Conservation (phyloP, 2,797 vertebrate genomes). For the Tokudaia muenninki region DNA sequence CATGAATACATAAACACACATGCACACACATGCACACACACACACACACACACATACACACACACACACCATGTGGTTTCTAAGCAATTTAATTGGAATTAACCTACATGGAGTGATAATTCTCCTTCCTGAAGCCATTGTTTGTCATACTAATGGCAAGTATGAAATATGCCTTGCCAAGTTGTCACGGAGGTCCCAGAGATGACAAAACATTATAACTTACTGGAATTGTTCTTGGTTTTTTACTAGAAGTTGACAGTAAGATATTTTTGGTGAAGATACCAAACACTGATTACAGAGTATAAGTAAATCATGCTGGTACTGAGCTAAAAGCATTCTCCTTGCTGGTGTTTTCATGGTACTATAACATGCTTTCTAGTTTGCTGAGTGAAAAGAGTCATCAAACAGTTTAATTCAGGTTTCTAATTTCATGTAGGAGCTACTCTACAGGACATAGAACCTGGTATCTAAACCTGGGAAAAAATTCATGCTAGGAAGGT, state of each 20-base stretch:
- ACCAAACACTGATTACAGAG: neutral
- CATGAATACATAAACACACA: neutral
- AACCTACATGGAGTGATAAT: neutral
- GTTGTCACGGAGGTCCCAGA: neutral
- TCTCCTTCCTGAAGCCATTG: neutral
- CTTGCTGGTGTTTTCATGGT: neutral
- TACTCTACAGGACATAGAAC: neutral
- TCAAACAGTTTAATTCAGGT: neutral
- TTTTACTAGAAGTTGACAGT: neutral
- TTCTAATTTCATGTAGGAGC: neutral
- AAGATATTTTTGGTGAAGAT: neutral
- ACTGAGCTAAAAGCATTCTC: neutral
- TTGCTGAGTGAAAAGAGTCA: neutral
- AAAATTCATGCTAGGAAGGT: too few species aligned
- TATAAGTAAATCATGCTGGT: neutral
- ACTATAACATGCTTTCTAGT: neutral
- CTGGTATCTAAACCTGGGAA: neutral
- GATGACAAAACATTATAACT: neutral
- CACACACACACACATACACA: neutral
- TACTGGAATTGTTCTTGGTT: neutral
- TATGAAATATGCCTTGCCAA: neutral
- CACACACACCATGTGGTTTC: neutral
- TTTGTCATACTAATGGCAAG: neutral
- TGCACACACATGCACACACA: neutral
- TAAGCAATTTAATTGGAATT: neutral